phyloP scores from a whole-genome alignment of 64 coral and sea anemone genomes.

The Stichodactyla mertensii region DNA sequence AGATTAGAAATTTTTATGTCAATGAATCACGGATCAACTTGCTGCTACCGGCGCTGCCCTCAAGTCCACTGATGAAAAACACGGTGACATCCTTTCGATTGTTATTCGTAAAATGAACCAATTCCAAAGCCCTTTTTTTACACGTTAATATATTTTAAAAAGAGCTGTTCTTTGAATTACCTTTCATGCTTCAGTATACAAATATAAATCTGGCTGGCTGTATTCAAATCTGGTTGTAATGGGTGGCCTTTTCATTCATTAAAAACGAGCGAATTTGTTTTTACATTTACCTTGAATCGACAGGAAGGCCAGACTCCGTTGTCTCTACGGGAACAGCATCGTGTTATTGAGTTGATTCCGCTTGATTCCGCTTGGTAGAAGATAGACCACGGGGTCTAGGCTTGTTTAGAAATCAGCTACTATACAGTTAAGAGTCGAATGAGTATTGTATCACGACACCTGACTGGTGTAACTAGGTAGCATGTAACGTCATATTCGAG shows the following conservation, averaged over 20 bases:
- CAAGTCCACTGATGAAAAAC: neutral
- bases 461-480: neutral
- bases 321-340: neutral
- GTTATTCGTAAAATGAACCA: constrained; percentile 7
- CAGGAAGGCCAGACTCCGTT: neutral
- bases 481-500: neutral
- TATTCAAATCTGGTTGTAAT: neutral
- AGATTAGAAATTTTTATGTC: constrained; percentile 15
- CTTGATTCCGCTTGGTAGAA: neutral
- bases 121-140: neutral
- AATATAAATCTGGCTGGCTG: neutral
- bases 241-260: neutral
- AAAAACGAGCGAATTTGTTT: neutral
- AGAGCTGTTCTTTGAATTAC: neutral
- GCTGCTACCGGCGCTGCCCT: neutral
- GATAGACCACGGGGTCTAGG: neutral
- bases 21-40: constrained; percentile 10
- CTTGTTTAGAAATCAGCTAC: neutral
- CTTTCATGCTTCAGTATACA: neutral
- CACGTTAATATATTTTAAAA: neutral
- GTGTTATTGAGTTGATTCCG: neutral
- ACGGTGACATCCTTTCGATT: neutral
- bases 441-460: neutral
- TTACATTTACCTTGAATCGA: constrained; percentile 6
- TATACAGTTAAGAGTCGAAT: neutral